Percentiles rank a stretch among this genome's conserved stretches.
Conservation (phyloP, 53 echinoderm and acorn worm genomes). For the Paelopatides confundens region DNA sequence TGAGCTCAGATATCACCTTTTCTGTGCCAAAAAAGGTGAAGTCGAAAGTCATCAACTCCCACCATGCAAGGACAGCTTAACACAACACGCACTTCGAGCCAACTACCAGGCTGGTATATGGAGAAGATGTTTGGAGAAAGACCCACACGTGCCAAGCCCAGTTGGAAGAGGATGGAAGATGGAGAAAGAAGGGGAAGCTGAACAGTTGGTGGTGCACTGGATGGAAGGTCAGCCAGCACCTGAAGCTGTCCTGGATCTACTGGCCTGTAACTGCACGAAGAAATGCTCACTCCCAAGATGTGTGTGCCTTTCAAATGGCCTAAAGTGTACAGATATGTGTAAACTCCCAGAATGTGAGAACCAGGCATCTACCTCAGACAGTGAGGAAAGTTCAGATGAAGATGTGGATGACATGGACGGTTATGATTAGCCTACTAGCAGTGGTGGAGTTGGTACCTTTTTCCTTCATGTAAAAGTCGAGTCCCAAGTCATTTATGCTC, state of each 20-base stretch:
- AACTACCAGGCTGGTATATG: constrained; percentile 60
- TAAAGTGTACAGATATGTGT: constrained; percentile 57
- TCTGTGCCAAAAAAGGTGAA: constrained; percentile 41
- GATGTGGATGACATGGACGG: neutral
- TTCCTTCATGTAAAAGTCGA: too few relatives aligned
- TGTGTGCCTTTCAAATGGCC: neutral
- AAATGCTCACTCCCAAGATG: too few relatives aligned
- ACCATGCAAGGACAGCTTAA: constrained; percentile 55
- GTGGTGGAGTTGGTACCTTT: too few relatives aligned
- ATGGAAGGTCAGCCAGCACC: constrained; percentile 61
- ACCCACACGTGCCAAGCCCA: neutral
- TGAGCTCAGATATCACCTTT: constrained; percentile 34
- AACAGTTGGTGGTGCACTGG: constrained; percentile 59
- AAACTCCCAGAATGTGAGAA: constrained; percentile 54
- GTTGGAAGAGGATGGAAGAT: constrained; percentile 40
- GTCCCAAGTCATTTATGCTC: too few relatives aligned
- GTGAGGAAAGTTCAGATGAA: neutral
- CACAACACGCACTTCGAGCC: constrained; percentile 39
- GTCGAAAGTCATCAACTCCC: too few relatives aligned
- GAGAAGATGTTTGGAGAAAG: neutral
- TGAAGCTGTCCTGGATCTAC: constrained; percentile 15
- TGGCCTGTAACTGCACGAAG: too few relatives aligned
- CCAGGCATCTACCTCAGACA: constrained; percentile 10
- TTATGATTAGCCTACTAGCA: too few relatives aligned
- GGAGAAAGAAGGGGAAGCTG: constrained; percentile 14